These are phyloP conservation scores for Ahaetulla prasina DNA, from an alignment of 2,113 vertebrate genomes.

Conservation along the genomic window DNA sequence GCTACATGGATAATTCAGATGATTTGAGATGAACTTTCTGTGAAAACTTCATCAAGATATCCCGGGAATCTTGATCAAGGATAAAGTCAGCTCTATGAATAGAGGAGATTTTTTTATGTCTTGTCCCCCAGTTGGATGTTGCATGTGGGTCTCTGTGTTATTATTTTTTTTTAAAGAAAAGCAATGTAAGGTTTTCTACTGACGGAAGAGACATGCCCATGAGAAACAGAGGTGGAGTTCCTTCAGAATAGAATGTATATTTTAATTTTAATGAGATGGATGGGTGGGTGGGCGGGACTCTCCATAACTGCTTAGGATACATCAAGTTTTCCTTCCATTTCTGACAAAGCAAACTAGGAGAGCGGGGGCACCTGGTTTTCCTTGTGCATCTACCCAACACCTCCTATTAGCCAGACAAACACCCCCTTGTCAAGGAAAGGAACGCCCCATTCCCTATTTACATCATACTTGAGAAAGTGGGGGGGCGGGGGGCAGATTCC, in stretches of 20 bases:
- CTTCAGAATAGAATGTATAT: not conserved
- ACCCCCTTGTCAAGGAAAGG: constrained; percentile 11
- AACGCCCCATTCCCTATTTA: constrained; percentile 32
- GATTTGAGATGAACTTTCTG: not conserved
- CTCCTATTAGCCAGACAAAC: constrained; percentile 24
- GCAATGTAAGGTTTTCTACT: constrained; percentile 53
- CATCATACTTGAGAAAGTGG: constrained; percentile 16
- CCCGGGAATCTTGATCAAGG: not conserved
- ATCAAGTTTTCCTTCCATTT: not conserved
- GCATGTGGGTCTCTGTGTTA: constrained; percentile 10
- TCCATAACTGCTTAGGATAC: not conserved
- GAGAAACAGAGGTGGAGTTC: constrained; percentile 3
- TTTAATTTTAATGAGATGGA: not conserved
- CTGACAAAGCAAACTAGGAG: not conserved
- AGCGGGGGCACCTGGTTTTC: not conserved
- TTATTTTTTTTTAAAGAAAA: constrained; percentile 5
- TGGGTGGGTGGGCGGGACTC: not conserved
- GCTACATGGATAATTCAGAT: not conserved
- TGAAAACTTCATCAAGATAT: not conserved
- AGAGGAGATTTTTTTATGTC: not conserved
- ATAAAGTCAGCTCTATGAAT: constrained; percentile 1
- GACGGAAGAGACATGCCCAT: not conserved
- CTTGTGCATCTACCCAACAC: not conserved
- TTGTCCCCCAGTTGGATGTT: not conserved
- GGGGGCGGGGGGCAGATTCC: constrained; percentile 25